A percentile compares a stretch with the other conserved stretches of the same genome.
Evolutionary conservation across 2,888 invertebrate species (phyloP).

Genomic region (Synergus japonicus): DNA sequence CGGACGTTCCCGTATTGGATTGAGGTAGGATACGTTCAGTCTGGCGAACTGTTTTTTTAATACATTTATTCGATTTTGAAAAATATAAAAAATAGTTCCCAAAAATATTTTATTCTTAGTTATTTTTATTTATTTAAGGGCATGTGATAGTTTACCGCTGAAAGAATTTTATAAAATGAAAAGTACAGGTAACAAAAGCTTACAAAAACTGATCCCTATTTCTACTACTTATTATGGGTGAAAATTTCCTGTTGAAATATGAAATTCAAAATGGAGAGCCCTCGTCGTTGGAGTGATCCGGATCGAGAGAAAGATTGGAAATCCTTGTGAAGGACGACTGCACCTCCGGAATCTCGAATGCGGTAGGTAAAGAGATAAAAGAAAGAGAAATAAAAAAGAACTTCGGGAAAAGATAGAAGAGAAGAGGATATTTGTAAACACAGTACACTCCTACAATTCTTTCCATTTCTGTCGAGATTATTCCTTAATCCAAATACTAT

Average conservation of each 20-base stretch:
- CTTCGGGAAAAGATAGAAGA: slow-evolving; percentile 46
- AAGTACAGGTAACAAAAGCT: background rate
- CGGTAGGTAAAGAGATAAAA: slow-evolving; percentile 51
- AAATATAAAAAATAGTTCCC: no score
- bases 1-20: no score
- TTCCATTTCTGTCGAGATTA: slow-evolving; percentile 68
- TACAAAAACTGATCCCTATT: slow-evolving; percentile 27
- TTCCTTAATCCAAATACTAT: slow-evolving; percentile 74
- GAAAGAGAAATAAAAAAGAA: slow-evolving; percentile 53
- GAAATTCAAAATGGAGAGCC: slow-evolving; percentile 63
- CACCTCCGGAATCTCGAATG: slow-evolving; percentile 43
- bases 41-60: no score
- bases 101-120: no score
- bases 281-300: slow-evolving; percentile 62
- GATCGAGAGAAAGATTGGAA: slow-evolving; percentile 47
- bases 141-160: no score
- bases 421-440: slow-evolving; percentile 73
- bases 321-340: slow-evolving; percentile 39
- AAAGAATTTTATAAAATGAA: background rate
- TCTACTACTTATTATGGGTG: slow-evolving; percentile 45
- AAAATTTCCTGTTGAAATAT: slow-evolving; percentile 66
- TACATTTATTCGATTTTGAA: no score
- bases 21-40: no score
- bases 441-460: slow-evolving; percentile 63
- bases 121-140: no score